A percentile compares a stretch with the other conserved stretches of the same genome.
Evolutionary conservation across 2,888 invertebrate species (phyloP).

Genomic region (Ceraclea dissimilis): DNA sequence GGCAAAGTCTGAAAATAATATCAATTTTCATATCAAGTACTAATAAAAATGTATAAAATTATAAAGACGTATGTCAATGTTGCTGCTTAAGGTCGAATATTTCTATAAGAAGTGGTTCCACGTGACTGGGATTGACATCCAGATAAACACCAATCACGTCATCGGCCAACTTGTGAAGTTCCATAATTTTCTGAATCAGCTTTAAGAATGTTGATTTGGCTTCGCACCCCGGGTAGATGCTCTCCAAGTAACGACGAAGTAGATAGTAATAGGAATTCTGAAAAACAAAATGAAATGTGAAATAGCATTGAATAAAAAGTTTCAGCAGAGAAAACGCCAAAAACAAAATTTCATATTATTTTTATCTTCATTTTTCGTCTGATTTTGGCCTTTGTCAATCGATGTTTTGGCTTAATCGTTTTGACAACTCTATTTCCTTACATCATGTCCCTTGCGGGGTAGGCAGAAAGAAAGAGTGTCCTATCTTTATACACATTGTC

Average conservation of each 20-base stretch:
- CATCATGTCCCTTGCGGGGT: no score
- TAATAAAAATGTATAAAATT: not conserved
- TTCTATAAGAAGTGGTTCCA: constrained; percentile 89
- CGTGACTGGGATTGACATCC: constrained; percentile 84
- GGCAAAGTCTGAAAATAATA: no score
- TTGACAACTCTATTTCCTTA: no score
- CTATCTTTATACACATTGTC: no score
- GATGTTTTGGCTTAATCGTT: no score
- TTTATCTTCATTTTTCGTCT: no score
- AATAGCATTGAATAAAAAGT: no score
- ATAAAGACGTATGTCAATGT: constrained; percentile 14
- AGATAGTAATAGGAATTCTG: constrained; percentile 88
- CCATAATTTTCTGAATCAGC: constrained; percentile 84
- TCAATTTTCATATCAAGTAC: no score
- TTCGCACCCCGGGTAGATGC: constrained; percentile 76
- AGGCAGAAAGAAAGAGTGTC: no score
- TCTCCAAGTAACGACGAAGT: constrained; percentile 75
- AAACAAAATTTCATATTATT: no score
- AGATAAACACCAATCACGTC: constrained; percentile 88
- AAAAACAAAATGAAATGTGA: constrained; percentile 28
- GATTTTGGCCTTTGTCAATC: no score
- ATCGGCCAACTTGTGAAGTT: constrained; percentile 81
- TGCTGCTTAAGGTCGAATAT: constrained; percentile 84
- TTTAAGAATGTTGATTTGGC: constrained; percentile 81
- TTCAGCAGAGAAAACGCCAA: no score